Evolutionary conservation across 2,113 vertebrate species (phyloP).

Genomic region (Macrotis lagotis): DNA sequence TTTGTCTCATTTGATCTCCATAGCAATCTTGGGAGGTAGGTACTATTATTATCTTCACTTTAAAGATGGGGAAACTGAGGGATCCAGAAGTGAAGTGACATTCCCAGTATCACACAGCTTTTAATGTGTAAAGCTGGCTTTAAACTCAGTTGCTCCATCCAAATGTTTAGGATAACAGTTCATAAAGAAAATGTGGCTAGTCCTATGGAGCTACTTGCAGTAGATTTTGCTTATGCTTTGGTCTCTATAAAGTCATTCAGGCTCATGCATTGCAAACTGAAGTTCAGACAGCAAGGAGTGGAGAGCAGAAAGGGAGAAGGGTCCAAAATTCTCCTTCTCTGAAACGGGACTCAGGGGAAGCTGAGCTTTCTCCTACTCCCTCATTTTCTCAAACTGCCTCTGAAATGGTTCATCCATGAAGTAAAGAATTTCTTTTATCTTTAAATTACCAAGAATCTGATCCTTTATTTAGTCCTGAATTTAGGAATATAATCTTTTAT

Average conservation of each 20-base stretch:
- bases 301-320: constrained; percentile 5
- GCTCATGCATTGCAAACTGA: not conserved
- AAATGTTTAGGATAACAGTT: not conserved
- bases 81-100: not conserved
- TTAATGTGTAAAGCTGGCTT: not conserved
- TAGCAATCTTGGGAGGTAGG: not conserved
- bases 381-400: constrained; percentile 61
- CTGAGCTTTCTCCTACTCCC: constrained; percentile 53
- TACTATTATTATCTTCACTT: not conserved
- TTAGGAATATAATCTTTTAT: constrained; percentile 78
- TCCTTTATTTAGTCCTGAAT: constrained; percentile 78
- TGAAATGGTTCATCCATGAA: constrained; percentile 63
- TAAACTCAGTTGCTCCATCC: not conserved
- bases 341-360: constrained; percentile 39
- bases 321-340: not conserved
- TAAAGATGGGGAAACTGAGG: not conserved
- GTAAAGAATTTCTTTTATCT: constrained; percentile 76
- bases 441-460: constrained; percentile 73
- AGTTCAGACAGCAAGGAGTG: constrained; percentile 60
- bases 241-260: not conserved
- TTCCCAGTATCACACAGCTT: not conserved
- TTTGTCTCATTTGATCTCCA: not conserved
- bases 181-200: not conserved
- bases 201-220: not conserved
- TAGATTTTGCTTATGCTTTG: not conserved